Evolutionary conservation across 2,113 vertebrate genomes (phyloP).

Genomic region (Trichomycterus rosablanca): DNA sequence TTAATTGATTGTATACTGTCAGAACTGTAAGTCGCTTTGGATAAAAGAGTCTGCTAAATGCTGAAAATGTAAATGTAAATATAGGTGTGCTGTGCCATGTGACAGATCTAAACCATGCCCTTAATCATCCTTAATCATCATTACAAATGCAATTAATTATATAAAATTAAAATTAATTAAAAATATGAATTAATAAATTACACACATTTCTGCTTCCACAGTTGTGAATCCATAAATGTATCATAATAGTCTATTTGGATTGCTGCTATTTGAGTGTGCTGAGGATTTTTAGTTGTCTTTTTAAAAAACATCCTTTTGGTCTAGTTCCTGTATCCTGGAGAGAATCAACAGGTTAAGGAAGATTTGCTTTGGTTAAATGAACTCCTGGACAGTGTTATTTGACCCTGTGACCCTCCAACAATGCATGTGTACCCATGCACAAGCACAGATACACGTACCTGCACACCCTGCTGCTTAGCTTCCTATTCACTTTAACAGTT

Average conservation of each 20-base stretch:
- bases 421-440: constrained; percentile 37
- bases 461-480: constrained; percentile 10
- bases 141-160: too few relatives aligned
- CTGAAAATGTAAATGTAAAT: too few relatives aligned
- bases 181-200: too few relatives aligned
- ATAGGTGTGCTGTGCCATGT: too few relatives aligned
- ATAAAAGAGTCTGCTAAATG: too few relatives aligned
- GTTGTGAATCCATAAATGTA: neutral
- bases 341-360: constrained; percentile 51
- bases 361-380: constrained; percentile 35
- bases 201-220: neutral
- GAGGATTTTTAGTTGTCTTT: constrained; percentile 16
- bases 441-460: constrained; percentile 13
- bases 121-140: too few relatives aligned
- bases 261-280: neutral
- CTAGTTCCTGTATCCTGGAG: constrained; percentile 59
- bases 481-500: constrained; percentile 37
- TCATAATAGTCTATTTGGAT: neutral
- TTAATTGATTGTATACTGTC: too few relatives aligned
- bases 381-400: constrained; percentile 47
- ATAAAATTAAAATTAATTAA: too few relatives aligned
- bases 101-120: too few relatives aligned
- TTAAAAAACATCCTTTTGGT: constrained; percentile 48
- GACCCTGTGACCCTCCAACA: constrained; percentile 38
- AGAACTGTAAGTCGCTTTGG: too few relatives aligned